These are phyloP conservation scores for Eucera pruinosa DNA, from an alignment of 2,888 invertebrate species.

Conservation along the genomic window DNA sequence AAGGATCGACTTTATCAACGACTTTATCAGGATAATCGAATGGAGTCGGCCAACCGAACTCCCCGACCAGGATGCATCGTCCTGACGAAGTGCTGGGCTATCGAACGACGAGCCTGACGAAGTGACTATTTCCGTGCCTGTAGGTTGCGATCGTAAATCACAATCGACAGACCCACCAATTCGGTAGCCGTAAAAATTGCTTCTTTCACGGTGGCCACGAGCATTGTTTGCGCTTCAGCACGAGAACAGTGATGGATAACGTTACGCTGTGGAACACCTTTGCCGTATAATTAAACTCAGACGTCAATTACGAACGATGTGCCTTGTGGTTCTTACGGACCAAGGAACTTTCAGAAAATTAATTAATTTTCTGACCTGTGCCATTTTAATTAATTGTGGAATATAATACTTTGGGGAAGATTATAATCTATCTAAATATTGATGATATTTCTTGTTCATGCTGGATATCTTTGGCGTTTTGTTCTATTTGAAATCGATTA, in stretches of 20 bases:
- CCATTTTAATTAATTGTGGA: no score
- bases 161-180: slow-evolving; percentile 59
- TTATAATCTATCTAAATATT: no score
- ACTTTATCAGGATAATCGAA: slow-evolving; percentile 74
- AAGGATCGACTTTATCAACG: slow-evolving; percentile 68
- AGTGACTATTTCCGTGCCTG: slow-evolving; percentile 66
- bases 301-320: neutral
- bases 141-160: slow-evolving; percentile 63
- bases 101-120: slow-evolving; percentile 66
- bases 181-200: slow-evolving; percentile 65
- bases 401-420: no score
- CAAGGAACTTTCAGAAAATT: no score
- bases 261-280: neutral
- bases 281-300: slow-evolving; percentile 31
- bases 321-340: no score
- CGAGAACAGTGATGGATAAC: slow-evolving; percentile 21
- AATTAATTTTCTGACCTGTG: no score
- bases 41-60: slow-evolving; percentile 56
- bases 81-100: slow-evolving; percentile 61
- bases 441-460: no score
- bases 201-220: slow-evolving; percentile 32
- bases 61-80: slow-evolving; percentile 39
- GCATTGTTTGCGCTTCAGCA: slow-evolving; percentile 49
- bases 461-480: no score
- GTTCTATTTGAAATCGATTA: no score